Percentiles rank a stretch among this genome's conserved stretches.
These are phyloP conservation scores for Tigriopus japonicus DNA, from an alignment of 1,140 invertebrate species.

Conservation along the genomic window DNA sequence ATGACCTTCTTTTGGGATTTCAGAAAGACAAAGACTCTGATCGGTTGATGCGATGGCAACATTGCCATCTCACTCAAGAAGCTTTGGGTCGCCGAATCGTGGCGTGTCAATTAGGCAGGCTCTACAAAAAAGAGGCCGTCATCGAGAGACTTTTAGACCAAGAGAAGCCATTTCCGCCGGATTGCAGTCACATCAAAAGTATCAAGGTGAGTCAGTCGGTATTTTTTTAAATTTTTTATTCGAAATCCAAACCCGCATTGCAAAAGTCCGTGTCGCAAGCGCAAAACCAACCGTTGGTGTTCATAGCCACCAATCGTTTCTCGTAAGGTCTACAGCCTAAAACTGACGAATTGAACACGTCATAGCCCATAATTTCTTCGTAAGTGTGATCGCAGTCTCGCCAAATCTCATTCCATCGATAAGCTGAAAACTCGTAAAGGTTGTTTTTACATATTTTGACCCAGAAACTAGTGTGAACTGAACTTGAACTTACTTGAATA, in stretches of 20 bases:
- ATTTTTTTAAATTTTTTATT: not conserved
- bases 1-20: slow-evolving; percentile 24
- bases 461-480: too few species aligned
- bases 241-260: not conserved
- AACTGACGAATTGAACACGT: too few species aligned
- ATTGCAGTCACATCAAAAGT: slow-evolving; percentile 16
- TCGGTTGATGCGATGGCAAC: slow-evolving; percentile 73
- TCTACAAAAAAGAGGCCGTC: slow-evolving; percentile 87
- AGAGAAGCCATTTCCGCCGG: not conserved
- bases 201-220: slow-evolving; percentile 17
- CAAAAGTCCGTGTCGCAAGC: too few species aligned
- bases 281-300: too few species aligned
- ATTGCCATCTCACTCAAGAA: slow-evolving; percentile 78
- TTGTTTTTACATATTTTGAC: too few species aligned
- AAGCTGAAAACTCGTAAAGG: too few species aligned
- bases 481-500: too few species aligned
- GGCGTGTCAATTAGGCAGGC: slow-evolving; percentile 66
- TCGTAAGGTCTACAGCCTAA: too few species aligned
- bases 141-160: slow-evolving; percentile 40
- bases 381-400: too few species aligned
- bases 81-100: slow-evolving; percentile 67
- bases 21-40: slow-evolving; percentile 87
- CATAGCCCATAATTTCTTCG: too few species aligned
- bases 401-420: too few species aligned
- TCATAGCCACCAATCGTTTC: too few species aligned